Evolutionary conservation across 2,113 vertebrate genomes (phyloP).

Genomic region (Lutjanus erythropterus): DNA sequence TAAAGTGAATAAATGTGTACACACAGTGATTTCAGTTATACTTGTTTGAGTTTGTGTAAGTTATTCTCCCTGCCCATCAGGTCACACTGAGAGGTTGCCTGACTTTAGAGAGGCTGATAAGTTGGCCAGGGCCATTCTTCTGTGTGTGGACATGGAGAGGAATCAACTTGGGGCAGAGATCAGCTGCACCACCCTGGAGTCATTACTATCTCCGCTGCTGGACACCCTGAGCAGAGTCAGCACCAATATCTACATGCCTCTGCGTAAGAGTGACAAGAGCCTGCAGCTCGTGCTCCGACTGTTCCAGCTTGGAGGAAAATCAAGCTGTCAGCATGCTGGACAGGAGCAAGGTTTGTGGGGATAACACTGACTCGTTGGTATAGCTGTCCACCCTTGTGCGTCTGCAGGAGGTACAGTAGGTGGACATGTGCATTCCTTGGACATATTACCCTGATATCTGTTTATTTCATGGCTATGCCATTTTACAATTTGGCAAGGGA

Average conservation of each 20-base stretch:
- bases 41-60: neutral
- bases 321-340: constrained; percentile 4
- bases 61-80: constrained; percentile 62
- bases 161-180: constrained; percentile 60
- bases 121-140: constrained; percentile 88
- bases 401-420: neutral
- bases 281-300: constrained; percentile 91
- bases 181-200: constrained; percentile 80
- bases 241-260: constrained; percentile 91
- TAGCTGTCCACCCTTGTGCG: neutral
- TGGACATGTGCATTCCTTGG: neutral
- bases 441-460: neutral
- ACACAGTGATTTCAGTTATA: neutral
- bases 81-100: constrained; percentile 84
- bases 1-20: neutral
- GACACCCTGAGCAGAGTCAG: constrained; percentile 90
- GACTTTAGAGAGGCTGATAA: constrained; percentile 90
- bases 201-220: constrained; percentile 89
- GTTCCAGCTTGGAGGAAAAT: constrained; percentile 79
- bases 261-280: constrained; percentile 91
- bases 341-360: constrained; percentile 64
- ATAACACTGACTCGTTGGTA: constrained; percentile 8
- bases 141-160: constrained; percentile 84
- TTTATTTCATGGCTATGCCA: too few relatives aligned
- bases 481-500: too few relatives aligned